A percentile compares a stretch with the other conserved stretches of the same genome.
Evolutionary conservation across 2,888 invertebrate genomes (phyloP).

Genomic region (Sisyra terminalis): DNA sequence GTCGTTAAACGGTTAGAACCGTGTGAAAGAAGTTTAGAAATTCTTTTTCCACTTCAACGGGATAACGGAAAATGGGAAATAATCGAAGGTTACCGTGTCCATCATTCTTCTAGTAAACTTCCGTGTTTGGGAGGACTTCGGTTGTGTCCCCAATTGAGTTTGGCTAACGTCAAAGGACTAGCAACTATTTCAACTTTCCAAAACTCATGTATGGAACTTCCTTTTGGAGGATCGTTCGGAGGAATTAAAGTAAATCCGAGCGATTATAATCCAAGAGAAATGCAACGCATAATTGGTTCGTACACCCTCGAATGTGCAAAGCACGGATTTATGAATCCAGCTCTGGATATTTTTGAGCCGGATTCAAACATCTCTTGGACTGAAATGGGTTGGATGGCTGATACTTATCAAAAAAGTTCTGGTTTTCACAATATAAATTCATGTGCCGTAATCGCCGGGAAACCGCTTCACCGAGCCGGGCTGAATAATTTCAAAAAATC

Average conservation of each 20-base stretch:
- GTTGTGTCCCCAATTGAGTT: slow-evolving; percentile 17
- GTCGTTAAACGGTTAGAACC: slow-evolving; percentile 20
- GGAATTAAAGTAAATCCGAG: slow-evolving; percentile 20
- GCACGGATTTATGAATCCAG: slow-evolving; percentile 15
- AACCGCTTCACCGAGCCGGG: neutral
- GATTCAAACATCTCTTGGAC: slow-evolving; percentile 19
- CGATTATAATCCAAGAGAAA: slow-evolving; percentile 18
- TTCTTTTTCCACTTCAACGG: slow-evolving; percentile 20
- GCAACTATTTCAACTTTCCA: slow-evolving; percentile 20
- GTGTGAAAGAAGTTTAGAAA: slow-evolving; percentile 21
- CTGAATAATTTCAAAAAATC: slow-evolving; percentile 18
- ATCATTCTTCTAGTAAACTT: slow-evolving; percentile 19
- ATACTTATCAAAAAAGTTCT: slow-evolving; percentile 1
- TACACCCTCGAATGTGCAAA: slow-evolving; percentile 17
- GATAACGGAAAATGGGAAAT: slow-evolving; percentile 19
- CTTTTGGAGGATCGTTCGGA: slow-evolving; percentile 21
- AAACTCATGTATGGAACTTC: slow-evolving; percentile 21
- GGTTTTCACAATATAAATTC: slow-evolving; percentile 6
- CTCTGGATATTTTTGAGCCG: slow-evolving; percentile 20
- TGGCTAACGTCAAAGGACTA: slow-evolving; percentile 22
- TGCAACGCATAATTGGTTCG: slow-evolving; percentile 17
- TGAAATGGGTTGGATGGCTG: slow-evolving; percentile 20
- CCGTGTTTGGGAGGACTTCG: slow-evolving; percentile 20
- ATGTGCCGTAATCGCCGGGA: neutral
- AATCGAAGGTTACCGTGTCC: slow-evolving; percentile 21